These are phyloP conservation scores for Sebastes umbrosus DNA, from an alignment of 2,797 vertebrate genomes.

Conservation along the genomic window DNA sequence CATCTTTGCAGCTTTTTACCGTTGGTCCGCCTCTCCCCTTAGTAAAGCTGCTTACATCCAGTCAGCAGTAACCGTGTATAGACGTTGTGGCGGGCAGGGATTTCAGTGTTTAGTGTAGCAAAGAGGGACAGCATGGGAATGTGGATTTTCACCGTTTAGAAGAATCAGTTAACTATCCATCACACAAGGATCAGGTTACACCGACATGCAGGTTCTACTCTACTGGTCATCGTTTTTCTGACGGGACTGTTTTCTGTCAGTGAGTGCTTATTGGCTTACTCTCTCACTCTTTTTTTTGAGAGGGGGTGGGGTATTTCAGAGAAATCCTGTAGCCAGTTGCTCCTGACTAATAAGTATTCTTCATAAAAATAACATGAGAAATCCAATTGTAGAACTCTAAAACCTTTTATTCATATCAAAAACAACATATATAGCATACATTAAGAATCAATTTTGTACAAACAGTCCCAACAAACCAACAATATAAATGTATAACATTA, in stretches of 20 bases:
- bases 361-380: neutral
- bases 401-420: slow-evolving; percentile 79
- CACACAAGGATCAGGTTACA: slow-evolving; percentile 78
- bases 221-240: slow-evolving; percentile 70
- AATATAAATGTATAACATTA: slow-evolving; percentile 60
- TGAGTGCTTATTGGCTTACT: slow-evolving; percentile 7
- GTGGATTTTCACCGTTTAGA: slow-evolving; percentile 62
- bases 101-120: slow-evolving; percentile 32
- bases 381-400: slow-evolving; percentile 19
- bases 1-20: slow-evolving; percentile 22
- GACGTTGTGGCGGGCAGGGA: slow-evolving; percentile 22
- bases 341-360: neutral
- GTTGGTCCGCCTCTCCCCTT: slow-evolving; percentile 7
- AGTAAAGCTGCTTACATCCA: slow-evolving; percentile 35
- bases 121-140: slow-evolving; percentile 68
- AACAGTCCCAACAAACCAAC: slow-evolving; percentile 54
- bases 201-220: slow-evolving; percentile 62
- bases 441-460: slow-evolving; percentile 51
- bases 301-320: neutral
- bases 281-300: neutral
- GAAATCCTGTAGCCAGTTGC: neutral
- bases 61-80: slow-evolving; percentile 59
- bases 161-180: slow-evolving; percentile 80
- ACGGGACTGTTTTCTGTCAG: slow-evolving; percentile 63
- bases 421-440: slow-evolving; percentile 58